phyloP scores from a whole-genome alignment of 2,888 invertebrate genomes.

The Cecidostiba fungosa region DNA sequence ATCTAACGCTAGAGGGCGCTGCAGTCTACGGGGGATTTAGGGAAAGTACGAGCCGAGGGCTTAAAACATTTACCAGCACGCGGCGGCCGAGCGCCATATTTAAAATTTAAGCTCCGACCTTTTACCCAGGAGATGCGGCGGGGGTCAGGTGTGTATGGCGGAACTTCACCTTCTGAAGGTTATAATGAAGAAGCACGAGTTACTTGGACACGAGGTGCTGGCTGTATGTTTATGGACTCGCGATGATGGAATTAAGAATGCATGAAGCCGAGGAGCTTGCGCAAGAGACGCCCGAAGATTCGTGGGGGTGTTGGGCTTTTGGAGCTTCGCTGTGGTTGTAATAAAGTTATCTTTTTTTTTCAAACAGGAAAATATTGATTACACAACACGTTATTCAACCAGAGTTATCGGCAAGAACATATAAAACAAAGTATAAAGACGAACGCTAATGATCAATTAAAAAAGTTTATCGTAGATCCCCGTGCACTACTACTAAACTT shows the following conservation, averaged over 20 bases:
- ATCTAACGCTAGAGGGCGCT: background rate
- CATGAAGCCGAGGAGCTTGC: background rate
- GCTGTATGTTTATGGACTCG: conserved; percentile 22
- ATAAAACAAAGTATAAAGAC: background rate
- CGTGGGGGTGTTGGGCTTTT: background rate
- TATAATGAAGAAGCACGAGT: conserved; percentile 42
- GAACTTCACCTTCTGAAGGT: background rate
- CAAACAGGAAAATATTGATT: no score
- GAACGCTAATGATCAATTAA: background rate
- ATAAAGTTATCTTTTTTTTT: no score
- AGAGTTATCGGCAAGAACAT: background rate
- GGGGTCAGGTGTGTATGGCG: conserved; percentile 17
- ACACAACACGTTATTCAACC: background rate
- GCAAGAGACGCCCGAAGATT: background rate
- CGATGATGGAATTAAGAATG: conserved; percentile 52
- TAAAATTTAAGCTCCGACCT: conserved; percentile 51
- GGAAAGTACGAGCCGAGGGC: conserved; percentile 14
- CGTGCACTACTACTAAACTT: background rate
- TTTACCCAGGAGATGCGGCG: background rate
- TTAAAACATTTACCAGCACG: conserved; percentile 54
- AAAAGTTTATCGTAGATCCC: background rate
- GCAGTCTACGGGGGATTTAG: conserved; percentile 25
- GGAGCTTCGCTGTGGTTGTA: no score
- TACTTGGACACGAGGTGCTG: conserved; percentile 1
- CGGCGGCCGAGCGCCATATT: conserved; percentile 36